phyloP scores from a whole-genome alignment of 2,888 invertebrate genomes.

The Netelia melanura region DNA sequence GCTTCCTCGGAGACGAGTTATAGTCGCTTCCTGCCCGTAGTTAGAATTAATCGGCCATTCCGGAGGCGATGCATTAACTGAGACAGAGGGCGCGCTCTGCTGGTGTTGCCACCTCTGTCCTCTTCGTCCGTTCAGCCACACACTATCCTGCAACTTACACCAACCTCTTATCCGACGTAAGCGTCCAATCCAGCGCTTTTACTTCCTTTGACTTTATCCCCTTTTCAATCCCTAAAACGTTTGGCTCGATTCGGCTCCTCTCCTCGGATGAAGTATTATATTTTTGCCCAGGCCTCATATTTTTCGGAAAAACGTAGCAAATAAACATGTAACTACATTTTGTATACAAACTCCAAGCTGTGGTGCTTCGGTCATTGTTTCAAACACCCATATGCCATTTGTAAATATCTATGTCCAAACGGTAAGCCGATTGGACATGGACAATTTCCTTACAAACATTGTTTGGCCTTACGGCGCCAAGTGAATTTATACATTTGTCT shows the following conservation, averaged over 20 bases:
- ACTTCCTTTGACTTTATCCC: slow-evolving; percentile 49
- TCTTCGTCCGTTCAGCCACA: slow-evolving; percentile 73
- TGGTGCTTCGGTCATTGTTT: too few relatives aligned
- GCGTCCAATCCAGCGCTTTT: slow-evolving; percentile 47
- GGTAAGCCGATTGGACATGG: too few relatives aligned
- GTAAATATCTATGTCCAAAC: too few relatives aligned
- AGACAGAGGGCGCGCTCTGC: slow-evolving; percentile 77
- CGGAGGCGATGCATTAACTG: slow-evolving; percentile 83
- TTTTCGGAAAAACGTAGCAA: neutral
- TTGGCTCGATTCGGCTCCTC: slow-evolving; percentile 31
- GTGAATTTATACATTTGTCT: too few relatives aligned
- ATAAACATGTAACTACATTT: too few relatives aligned
- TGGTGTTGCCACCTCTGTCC: slow-evolving; percentile 69
- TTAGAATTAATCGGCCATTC: slow-evolving; percentile 84
- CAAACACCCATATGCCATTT: too few relatives aligned
- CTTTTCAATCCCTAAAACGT: slow-evolving; percentile 17
- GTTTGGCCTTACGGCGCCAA: too few relatives aligned
- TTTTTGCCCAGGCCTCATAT: neutral
- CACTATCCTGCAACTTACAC: slow-evolving; percentile 70
- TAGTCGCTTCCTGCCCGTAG: slow-evolving; percentile 84
- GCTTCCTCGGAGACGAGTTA: slow-evolving; percentile 84
- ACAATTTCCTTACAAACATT: too few relatives aligned
- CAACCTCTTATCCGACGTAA: slow-evolving; percentile 35
- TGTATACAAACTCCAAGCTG: too few relatives aligned
- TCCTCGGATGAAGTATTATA: slow-evolving; percentile 14